phyloP scores from a whole-genome alignment of 2,888 invertebrate genomes.

The Chrysina gloriosa region DNA sequence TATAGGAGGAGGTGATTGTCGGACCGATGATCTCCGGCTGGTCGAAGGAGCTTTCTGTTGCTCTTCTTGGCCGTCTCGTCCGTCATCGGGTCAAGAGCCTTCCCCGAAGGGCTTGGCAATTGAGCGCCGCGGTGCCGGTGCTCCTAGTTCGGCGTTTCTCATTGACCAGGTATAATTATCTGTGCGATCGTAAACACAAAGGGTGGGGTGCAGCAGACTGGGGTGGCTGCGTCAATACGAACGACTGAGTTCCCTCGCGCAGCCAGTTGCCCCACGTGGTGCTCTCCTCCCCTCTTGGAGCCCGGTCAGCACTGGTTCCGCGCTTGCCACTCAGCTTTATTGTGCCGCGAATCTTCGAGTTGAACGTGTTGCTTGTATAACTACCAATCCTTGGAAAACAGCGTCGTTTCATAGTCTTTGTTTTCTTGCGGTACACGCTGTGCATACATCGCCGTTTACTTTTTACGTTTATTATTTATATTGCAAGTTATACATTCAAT shows the following conservation, averaged over 20 bases:
- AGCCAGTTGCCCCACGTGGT: slow-evolving; percentile 57
- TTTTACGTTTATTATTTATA: not conserved
- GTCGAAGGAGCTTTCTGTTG: slow-evolving; percentile 20
- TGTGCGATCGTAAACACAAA: slow-evolving; percentile 52
- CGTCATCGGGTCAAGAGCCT: slow-evolving; percentile 49
- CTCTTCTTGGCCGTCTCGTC: slow-evolving; percentile 20
- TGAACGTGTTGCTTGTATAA: slow-evolving; percentile 43
- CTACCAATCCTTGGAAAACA: slow-evolving; percentile 42
- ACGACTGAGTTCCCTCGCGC: slow-evolving; percentile 54
- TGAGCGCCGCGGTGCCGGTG: slow-evolving; percentile 48
- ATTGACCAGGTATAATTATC: slow-evolving; percentile 58
- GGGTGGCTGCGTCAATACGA: slow-evolving; percentile 55
- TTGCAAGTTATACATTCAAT: slow-evolving; percentile 3
- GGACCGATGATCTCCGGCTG: slow-evolving; percentile 14
- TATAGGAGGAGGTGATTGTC: slow-evolving; percentile 15
- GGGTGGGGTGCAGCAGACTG: slow-evolving; percentile 49
- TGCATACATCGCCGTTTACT: slow-evolving; percentile 42
- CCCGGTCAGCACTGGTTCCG: slow-evolving; percentile 53
- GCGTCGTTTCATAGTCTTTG: slow-evolving; percentile 19
- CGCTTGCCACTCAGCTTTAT: slow-evolving; percentile 54
- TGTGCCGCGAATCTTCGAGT: slow-evolving; percentile 55
- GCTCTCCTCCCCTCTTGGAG: slow-evolving; percentile 53
- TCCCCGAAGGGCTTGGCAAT: slow-evolving; percentile 48
- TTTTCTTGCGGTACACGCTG: slow-evolving; percentile 5
- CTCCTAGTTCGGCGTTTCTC: slow-evolving; percentile 46